These are phyloP conservation scores for Cremastinae sp. DNA, from an alignment of 2,888 invertebrate genomes.

Conservation along the genomic window DNA sequence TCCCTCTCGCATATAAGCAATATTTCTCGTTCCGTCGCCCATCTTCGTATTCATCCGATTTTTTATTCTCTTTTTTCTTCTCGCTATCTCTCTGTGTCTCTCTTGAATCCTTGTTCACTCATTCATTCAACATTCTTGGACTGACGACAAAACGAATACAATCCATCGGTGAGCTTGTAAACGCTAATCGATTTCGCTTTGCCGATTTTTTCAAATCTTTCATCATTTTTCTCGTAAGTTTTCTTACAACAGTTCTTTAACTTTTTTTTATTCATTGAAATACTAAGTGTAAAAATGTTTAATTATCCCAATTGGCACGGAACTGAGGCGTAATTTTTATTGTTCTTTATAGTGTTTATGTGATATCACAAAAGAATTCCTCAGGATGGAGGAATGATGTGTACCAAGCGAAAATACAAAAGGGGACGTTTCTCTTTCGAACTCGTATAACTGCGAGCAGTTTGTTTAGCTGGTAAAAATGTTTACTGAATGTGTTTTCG, in stretches of 20 bases:
- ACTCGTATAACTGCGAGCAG: too few species aligned
- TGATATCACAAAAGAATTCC: too few species aligned
- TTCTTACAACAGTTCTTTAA: neutral
- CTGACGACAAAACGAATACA: slow-evolving; percentile 28
- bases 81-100: neutral
- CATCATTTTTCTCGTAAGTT: slow-evolving; percentile 31
- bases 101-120: slow-evolving; percentile 47
- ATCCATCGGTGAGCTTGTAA: slow-evolving; percentile 33
- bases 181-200: slow-evolving; percentile 46
- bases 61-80: slow-evolving; percentile 1
- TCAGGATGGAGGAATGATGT: too few species aligned
- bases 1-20: slow-evolving; percentile 48
- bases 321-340: too few species aligned
- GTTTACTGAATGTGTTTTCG: neutral
- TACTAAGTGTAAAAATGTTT: too few species aligned
- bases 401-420: neutral
- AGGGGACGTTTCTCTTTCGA: neutral
- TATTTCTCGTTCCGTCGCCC: slow-evolving; percentile 56
- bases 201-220: slow-evolving; percentile 46
- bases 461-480: too few species aligned
- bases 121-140: slow-evolving; percentile 50
- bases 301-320: too few species aligned
- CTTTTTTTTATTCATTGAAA: too few species aligned
- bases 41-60: slow-evolving; percentile 27
- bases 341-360: too few species aligned